Evolutionary conservation across 2,113 vertebrate genomes (phyloP), one percentile per base, ranked within the genome.

Genomic region (Notechis scutatus): DNA sequence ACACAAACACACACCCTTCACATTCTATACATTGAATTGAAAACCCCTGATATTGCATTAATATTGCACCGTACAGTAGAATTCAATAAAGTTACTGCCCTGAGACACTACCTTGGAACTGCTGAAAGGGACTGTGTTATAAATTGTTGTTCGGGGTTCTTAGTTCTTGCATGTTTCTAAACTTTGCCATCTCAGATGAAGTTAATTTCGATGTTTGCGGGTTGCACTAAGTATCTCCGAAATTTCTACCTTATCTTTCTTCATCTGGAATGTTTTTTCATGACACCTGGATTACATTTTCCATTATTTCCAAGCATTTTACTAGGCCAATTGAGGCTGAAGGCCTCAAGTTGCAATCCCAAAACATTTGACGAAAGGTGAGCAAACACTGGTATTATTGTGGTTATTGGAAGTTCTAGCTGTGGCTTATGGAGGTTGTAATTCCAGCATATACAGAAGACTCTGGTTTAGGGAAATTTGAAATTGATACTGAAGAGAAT

Each of bases 401-500:
- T n/a, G 8, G n/a, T 74, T 74, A 39, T 6, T 74, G n/a, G n/a
- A 15, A 39, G n/a, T 81, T 81, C n/a, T 81, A 39, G 34, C 9
- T 21, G 26, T 64, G 61, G 26, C 26, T 64, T 42, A 42, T 42
- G 34, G 74, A 42, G 74, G 18, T 81, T 81, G 74, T 42, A 21
- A 42, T 81, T 39, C 18, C 74, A 81, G 20, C 34, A 42, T 39
- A 81, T 81, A 74, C 14, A 18, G n/a, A 74, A 34, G 64, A 74
- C 64, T 23, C 34, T 21, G 34, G 34, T 18, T 42, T 81, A 20
- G 74, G 34, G 7, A 81, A 81, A 3, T 1, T 92, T 96, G 91
- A 92, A 93, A 50, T 64, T 92, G 89, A 50, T 90, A 88, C 18
- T 87, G 92, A 85, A 96, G 95, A 39, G 34, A 24, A 45, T 93